Percentiles rank a stretch among this genome's conserved stretches.
Evolutionary conservation across 2,113 vertebrate genomes (phyloP).

Genomic region (Leptosomus discolor): DNA sequence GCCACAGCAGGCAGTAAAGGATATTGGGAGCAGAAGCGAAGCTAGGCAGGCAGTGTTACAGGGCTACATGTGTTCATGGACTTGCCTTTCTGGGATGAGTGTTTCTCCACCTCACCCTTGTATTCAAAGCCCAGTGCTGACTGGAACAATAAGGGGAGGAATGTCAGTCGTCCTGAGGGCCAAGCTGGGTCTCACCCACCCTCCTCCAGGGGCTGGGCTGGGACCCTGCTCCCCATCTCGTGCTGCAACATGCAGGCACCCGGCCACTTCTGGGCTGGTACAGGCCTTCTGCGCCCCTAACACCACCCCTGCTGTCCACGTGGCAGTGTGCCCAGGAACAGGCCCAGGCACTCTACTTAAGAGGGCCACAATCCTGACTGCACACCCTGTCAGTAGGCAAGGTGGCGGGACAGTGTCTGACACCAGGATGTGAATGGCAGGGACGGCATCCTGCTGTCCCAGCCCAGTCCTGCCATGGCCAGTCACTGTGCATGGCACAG

Average conservation of each 20-base stretch:
- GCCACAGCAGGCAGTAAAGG: not conserved
- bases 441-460: not conserved
- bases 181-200: not conserved
- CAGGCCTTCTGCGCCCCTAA: not conserved
- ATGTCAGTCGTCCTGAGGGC: not conserved
- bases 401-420: not conserved
- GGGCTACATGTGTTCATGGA: rapidly evolving
- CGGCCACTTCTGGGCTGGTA: not conserved
- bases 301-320: not conserved
- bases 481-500: not conserved
- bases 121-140: conserved; percentile 92
- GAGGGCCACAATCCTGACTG: not conserved
- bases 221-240: not conserved
- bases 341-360: not conserved
- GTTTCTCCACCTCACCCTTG: conserved; percentile 89
- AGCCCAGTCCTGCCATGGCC: not conserved
- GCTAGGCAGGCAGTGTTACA: not conserved
- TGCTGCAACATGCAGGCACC: not conserved
- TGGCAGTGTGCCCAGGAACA: rapidly evolving
- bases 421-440: too few species aligned
- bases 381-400: not conserved
- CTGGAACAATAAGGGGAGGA: conserved; percentile 67
- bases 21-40: not conserved
- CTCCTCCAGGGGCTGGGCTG: not conserved
- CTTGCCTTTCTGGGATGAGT: conserved; percentile 91